Conservation (phyloP, 2,113 vertebrate species). For the Acanthisitta chloris region DNA sequence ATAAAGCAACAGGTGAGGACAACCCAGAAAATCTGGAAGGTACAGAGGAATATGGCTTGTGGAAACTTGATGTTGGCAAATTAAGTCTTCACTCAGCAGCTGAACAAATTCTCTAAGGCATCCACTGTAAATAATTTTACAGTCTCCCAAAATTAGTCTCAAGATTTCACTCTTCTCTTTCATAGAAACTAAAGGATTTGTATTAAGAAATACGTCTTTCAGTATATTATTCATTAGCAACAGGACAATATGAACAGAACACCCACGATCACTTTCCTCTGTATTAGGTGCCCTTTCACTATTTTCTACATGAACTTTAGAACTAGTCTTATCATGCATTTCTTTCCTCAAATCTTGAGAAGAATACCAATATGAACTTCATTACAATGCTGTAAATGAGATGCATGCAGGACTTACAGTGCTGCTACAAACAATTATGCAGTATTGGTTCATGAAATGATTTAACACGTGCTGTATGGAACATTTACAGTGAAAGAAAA, state of each 20-base stretch:
- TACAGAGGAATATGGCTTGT: not conserved
- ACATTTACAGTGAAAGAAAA: not conserved
- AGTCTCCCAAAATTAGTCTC: not conserved
- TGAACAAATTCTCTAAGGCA: not conserved
- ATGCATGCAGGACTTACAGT: not conserved
- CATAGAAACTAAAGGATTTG: not conserved
- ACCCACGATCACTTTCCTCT: not conserved
- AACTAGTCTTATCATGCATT: not conserved
- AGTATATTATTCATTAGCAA: not conserved
- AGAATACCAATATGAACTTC: not conserved
- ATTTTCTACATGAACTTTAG: not conserved
- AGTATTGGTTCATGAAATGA: not conserved
- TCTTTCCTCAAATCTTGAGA: not conserved
- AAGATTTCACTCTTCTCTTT: not conserved
- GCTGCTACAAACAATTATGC: not conserved
- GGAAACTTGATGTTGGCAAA: not conserved
- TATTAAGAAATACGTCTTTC: not conserved
- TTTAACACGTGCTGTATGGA: not conserved
- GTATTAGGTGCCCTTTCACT: not conserved
- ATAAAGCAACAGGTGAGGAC: not conserved
- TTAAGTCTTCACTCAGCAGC: not conserved
- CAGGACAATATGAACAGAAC: not conserved
- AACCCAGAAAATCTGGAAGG: not conserved
- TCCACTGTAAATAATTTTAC: not conserved
- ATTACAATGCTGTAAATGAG: not conserved